phyloP scores from a whole-genome alignment of 2,113 vertebrate species.

The Odobenus rosmarus region DNA sequence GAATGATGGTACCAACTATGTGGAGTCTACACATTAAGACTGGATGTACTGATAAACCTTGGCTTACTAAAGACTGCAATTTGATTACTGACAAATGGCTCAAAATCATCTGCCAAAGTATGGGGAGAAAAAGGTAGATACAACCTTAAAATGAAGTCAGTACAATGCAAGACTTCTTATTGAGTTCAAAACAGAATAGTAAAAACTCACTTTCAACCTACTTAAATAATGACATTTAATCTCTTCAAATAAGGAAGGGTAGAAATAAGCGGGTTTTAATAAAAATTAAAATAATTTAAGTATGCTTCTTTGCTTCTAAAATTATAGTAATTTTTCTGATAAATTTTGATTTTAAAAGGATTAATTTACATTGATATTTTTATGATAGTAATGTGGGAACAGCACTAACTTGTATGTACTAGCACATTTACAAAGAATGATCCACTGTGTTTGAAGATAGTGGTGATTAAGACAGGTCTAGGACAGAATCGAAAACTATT shows the following conservation, averaged over 20 bases:
- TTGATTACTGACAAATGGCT: not conserved
- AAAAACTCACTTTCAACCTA: constrained; percentile 8
- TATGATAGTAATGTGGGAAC: not conserved
- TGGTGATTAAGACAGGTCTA: not conserved
- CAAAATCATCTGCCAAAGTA: not conserved
- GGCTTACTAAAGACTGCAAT: not conserved
- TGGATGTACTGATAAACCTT: not conserved
- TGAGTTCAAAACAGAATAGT: not conserved
- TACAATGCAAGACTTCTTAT: not conserved
- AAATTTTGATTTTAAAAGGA: not conserved
- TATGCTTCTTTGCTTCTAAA: not conserved
- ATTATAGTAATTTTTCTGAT: not conserved
- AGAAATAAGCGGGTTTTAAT: not conserved
- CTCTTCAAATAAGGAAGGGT: not conserved
- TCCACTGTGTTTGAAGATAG: not conserved
- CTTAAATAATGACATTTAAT: not conserved
- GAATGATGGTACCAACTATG: not conserved
- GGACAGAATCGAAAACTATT: not conserved
- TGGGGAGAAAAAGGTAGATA: not conserved
- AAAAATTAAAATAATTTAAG: constrained; percentile 12
- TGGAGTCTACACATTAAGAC: not conserved
- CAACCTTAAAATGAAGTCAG: not conserved
- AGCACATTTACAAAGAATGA: not conserved
- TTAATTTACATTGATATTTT: not conserved
- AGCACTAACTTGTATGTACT: not conserved